A percentile compares a stretch with the other conserved stretches of the same genome.
These are phyloP conservation scores for Lophura nycthemera DNA, from an alignment of 2,113 vertebrate species.

Conservation along the genomic window DNA sequence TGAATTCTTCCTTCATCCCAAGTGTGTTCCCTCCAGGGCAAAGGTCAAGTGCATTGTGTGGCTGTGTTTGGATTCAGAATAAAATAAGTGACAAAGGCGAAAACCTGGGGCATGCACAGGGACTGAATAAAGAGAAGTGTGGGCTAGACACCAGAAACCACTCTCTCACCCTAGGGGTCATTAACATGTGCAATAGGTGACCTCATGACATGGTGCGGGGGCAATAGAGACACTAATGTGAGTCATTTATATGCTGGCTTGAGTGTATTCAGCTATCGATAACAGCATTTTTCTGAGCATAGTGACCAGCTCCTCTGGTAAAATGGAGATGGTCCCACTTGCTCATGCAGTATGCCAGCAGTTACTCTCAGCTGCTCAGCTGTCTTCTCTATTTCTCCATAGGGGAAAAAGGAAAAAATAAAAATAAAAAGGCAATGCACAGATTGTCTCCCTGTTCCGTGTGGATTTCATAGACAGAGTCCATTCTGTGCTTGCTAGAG, in stretches of 20 bases:
- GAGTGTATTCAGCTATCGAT: not conserved
- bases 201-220: slow-evolving; percentile 23
- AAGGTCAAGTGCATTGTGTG: slow-evolving; percentile 60
- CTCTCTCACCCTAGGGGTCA: slow-evolving; percentile 38
- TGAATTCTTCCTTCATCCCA: slow-evolving; percentile 53
- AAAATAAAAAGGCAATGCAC: not conserved
- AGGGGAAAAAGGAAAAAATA: not conserved
- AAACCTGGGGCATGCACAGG: slow-evolving; percentile 20
- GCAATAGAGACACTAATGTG: not conserved
- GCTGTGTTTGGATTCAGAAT: slow-evolving; percentile 65
- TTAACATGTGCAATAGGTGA: slow-evolving; percentile 51
- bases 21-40: slow-evolving; percentile 28
- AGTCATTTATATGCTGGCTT: slow-evolving; percentile 24
- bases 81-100: slow-evolving; percentile 48
- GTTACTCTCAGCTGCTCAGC: not conserved
- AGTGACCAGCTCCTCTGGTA: not conserved
- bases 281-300: not conserved
- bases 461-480: not conserved
- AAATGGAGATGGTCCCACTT: fast-evolving
- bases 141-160: not conserved
- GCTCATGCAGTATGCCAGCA: not conserved
- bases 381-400: not conserved
- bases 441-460: not conserved
- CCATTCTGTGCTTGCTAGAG: fast-evolving
- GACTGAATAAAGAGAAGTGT: slow-evolving; percentile 30